Evolutionary conservation across 2,797 vertebrate species (phyloP), one percentile per base, ranked within the genome.

Genomic region (Myotis vivesi): DNA sequence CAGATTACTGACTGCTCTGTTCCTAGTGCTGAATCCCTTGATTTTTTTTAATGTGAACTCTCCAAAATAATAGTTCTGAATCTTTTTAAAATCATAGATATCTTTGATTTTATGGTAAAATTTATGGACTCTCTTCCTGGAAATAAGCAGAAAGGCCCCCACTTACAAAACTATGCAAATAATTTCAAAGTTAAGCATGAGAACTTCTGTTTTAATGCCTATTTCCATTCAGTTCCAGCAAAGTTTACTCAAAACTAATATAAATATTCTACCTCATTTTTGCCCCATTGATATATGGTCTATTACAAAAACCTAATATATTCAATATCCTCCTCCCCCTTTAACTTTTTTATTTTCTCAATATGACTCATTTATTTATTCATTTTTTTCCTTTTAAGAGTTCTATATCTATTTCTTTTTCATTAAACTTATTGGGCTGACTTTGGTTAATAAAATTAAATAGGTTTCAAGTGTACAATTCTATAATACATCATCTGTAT

Each of bases 181-280:
- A 87, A 89, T 46, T 86, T 90, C 38, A 90, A 87, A 90, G 30
- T 53, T 92, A 82, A 94, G 8, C 59, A 49, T 87, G 71, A 82
- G 53, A 92, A 30, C 19, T 19, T 36, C 12, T 82, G 30, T 6
- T 71, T 87, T 87, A 66, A 49, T 75, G 30, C 28, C 23, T 28
- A 80, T 76, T 76, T 77, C 73, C 28, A 76, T 51, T 53, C 23
- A 76, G 19, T 49, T 87, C 59, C 87, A 76, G 6, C 7, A 30
- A 90, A 82, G n/a, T 66, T 87, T 94, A 84, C 38, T 77, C 84
- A 49, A 76, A 92, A 71, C 33, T 75, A 22, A 83, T 90, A 79
- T 33, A 81, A 96, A 85, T 46, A 59, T 38, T 51, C 9, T 4
- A 33, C 41, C 23, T 51, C 8, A 25, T 73, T 85, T 83, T 84